A percentile compares a stretch with the other conserved stretches of the same genome.
Evolutionary conservation across 30 jellyfish, hydroid and myxozoan species (phyloP).

Genomic region (Phacellophora camtschatica): DNA sequence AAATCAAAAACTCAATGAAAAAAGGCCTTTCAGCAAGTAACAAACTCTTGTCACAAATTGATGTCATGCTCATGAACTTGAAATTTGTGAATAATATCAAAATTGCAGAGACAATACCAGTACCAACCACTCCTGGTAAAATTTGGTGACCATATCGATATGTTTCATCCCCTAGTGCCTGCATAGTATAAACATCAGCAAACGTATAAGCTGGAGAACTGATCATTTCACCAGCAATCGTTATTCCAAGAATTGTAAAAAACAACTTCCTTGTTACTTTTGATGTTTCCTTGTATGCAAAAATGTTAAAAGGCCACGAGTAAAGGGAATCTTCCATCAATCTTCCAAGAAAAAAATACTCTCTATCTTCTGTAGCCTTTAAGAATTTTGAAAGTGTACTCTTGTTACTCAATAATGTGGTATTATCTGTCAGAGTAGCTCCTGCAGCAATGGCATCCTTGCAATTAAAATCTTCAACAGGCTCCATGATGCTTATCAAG

Average conservation of each 20-base stretch:
- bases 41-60: slow-evolving; percentile 67
- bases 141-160: slow-evolving; percentile 63
- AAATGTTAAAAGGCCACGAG: slow-evolving; percentile 78
- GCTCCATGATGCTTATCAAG: slow-evolving; percentile 53
- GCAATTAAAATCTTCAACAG: slow-evolving; percentile 68
- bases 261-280: slow-evolving; percentile 44
- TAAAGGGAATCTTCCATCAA: slow-evolving; percentile 62
- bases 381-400: neutral
- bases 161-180: slow-evolving; percentile 53
- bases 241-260: slow-evolving; percentile 23
- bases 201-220: slow-evolving; percentile 90
- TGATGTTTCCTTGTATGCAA: slow-evolving; percentile 61
- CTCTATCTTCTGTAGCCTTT: neutral
- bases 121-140: slow-evolving; percentile 81
- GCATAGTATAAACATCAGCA: slow-evolving; percentile 88
- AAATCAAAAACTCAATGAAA: slow-evolving; percentile 49
- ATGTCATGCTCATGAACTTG: neutral
- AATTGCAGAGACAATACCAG: slow-evolving; percentile 36
- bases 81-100: slow-evolving; percentile 25
- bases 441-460: slow-evolving; percentile 40
- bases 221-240: slow-evolving; percentile 79
- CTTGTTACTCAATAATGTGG: slow-evolving; percentile 17
- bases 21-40: slow-evolving; percentile 60
- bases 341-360: slow-evolving; percentile 59
- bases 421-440: neutral